Conservation (phyloP, 1,140 invertebrate genomes). For the Trachymyrmex septentrionalis region DNA sequence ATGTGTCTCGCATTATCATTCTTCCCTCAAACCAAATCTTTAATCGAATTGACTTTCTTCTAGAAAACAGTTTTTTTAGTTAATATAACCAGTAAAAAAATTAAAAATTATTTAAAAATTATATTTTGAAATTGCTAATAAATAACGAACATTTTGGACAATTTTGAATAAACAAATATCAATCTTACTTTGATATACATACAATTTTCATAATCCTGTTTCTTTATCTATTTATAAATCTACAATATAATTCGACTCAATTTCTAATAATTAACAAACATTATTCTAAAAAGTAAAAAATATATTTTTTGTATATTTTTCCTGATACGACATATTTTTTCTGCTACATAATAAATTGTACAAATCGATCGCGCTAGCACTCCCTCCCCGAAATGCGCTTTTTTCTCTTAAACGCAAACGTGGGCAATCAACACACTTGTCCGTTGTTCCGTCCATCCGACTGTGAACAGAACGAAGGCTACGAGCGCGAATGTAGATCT, state of each 20-base stretch:
- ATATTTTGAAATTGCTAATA: background rate
- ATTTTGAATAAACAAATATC: background rate
- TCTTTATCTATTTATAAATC: background rate
- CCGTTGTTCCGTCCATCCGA: slow-evolving; percentile 77
- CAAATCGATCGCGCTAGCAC: background rate
- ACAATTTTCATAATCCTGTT: background rate
- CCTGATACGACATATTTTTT: background rate
- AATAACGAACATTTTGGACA: background rate
- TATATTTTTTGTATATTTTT: background rate
- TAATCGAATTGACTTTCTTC: background rate
- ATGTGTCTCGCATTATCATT: background rate
- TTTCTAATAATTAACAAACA: background rate
- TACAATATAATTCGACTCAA: background rate
- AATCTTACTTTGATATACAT: background rate
- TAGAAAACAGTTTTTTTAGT: slow-evolving; percentile 8
- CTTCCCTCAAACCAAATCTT: background rate
- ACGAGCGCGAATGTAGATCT: slow-evolving; percentile 51
- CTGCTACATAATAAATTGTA: background rate
- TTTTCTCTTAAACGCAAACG: slow-evolving; percentile 61
- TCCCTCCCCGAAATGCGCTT: slow-evolving; percentile 67
- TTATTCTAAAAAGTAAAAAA: background rate
- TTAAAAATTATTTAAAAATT: background rate
- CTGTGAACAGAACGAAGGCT: slow-evolving; percentile 74
- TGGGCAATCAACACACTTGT: slow-evolving; percentile 56
- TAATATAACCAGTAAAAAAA: background rate